Evolutionary conservation across 2,888 invertebrate species (phyloP).

Genomic region (Lingula anatina): DNA sequence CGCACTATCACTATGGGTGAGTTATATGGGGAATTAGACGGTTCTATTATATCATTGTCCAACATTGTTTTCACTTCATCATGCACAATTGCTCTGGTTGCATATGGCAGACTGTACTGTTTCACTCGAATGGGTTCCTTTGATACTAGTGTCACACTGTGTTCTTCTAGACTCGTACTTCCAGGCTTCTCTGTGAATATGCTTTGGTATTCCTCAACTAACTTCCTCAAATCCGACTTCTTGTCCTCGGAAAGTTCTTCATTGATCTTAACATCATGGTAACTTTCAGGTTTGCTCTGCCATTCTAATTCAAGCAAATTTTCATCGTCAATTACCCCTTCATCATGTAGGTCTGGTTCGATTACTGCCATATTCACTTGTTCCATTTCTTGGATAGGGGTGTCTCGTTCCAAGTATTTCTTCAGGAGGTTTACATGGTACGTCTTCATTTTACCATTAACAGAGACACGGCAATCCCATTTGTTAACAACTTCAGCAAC

Average conservation of each 20-base stretch:
- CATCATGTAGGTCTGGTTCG: not conserved
- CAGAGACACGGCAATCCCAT: constrained; percentile 2
- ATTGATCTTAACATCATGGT: not conserved
- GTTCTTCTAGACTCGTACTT: not conserved
- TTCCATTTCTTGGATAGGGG: not conserved
- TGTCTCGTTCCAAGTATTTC: constrained; percentile 1
- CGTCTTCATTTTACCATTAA: constrained; percentile 1
- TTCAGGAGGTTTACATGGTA: constrained; percentile 12
- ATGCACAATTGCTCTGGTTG: no score
- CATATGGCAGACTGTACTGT: constrained; percentile 1
- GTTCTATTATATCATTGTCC: constrained; percentile 9
- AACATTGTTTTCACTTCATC: constrained; percentile 10
- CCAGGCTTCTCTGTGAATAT: constrained; percentile 7
- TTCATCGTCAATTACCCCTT: not conserved
- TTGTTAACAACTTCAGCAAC: constrained; percentile 4
- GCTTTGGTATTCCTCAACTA: not conserved
- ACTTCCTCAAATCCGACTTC: not conserved
- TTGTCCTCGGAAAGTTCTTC: not conserved
- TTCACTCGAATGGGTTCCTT: not conserved
- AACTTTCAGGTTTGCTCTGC: not conserved
- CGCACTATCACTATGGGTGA: constrained; percentile 14
- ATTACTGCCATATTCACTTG: not conserved
- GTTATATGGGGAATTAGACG: constrained; percentile 8
- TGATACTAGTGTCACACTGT: not conserved
- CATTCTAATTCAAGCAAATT: not conserved